Evolutionary conservation across 2,113 vertebrate species (phyloP).

Genomic region (Pseudorectes ferrugineus): DNA sequence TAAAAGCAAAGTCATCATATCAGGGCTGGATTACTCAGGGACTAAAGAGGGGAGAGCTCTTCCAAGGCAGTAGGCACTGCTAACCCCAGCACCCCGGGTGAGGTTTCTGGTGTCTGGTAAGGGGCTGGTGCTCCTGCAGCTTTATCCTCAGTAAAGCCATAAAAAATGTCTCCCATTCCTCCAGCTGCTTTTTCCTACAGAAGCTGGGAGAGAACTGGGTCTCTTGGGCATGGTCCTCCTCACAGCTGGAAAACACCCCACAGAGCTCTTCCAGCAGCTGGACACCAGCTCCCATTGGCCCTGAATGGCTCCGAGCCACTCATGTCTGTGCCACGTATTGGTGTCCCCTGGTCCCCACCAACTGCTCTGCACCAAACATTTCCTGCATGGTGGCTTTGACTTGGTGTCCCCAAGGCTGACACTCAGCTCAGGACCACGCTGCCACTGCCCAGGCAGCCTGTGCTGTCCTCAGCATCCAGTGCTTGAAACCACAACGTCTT

Average conservation of each 20-base stretch:
- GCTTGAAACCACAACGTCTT: background rate
- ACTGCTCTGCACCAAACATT: rapidly evolving
- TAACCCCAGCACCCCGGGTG: background rate
- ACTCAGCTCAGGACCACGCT: background rate
- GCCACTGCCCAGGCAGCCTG: background rate
- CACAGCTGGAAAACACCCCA: background rate
- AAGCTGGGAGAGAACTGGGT: background rate
- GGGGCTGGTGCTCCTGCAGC: background rate
- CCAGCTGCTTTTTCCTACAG: background rate
- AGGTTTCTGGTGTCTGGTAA: background rate
- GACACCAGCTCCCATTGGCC: background rate
- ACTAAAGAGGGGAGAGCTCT: background rate
- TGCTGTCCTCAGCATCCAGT: background rate
- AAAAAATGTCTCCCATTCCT: background rate
- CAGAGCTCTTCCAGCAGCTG: background rate
- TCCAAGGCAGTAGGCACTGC: background rate
- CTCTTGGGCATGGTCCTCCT: background rate
- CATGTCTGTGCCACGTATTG: rapidly evolving
- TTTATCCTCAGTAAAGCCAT: background rate
- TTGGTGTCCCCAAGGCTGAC: background rate
- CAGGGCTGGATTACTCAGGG: background rate
- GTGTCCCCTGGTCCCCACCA: background rate
- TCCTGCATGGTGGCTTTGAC: background rate
- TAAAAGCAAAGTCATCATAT: background rate
- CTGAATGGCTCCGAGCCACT: rapidly evolving